phyloP scores from a whole-genome alignment of 2,797 vertebrate genomes.

The Acanthurus lineatus region DNA sequence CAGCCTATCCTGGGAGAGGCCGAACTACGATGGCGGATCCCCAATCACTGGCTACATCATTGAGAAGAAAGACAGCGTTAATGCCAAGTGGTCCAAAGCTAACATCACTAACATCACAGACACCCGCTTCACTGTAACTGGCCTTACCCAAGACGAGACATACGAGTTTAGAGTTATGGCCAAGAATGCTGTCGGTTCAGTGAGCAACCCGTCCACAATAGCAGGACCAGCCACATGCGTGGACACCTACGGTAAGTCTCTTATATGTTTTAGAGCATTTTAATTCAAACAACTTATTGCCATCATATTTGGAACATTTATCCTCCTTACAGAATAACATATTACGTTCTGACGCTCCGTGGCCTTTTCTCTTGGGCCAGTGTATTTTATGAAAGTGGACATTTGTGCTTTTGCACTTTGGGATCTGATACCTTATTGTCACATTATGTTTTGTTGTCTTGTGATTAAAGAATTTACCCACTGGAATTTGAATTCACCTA shows the following conservation, averaged over 20 bases:
- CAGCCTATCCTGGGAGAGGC: constrained; percentile 93
- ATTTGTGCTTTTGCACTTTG: neutral
- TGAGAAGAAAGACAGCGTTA: constrained; percentile 90
- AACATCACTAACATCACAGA: constrained; percentile 94
- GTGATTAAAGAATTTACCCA: neutral
- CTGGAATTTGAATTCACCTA: neutral
- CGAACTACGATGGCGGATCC: constrained; percentile 95
- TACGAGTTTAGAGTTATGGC: constrained; percentile 97
- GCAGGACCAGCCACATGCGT: constrained; percentile 94
- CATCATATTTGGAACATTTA: neutral
- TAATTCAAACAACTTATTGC: neutral
- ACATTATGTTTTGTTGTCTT: neutral
- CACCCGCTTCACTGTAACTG: constrained; percentile 91
- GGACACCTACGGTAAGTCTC: constrained; percentile 92
- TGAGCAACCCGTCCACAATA: constrained; percentile 93
- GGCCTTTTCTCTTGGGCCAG: neutral
- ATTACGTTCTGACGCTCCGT: neutral
- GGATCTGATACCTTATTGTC: neutral
- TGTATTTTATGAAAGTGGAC: neutral
- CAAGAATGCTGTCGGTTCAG: constrained; percentile 95
- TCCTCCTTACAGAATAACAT: neutral
- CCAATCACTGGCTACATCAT: constrained; percentile 94
- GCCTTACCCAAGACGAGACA: constrained; percentile 91
- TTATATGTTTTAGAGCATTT: neutral
- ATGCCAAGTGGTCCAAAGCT: constrained; percentile 92